These are phyloP conservation scores for Taphrorychus bicolor DNA, from an alignment of 2,888 invertebrate genomes.

Conservation along the genomic window DNA sequence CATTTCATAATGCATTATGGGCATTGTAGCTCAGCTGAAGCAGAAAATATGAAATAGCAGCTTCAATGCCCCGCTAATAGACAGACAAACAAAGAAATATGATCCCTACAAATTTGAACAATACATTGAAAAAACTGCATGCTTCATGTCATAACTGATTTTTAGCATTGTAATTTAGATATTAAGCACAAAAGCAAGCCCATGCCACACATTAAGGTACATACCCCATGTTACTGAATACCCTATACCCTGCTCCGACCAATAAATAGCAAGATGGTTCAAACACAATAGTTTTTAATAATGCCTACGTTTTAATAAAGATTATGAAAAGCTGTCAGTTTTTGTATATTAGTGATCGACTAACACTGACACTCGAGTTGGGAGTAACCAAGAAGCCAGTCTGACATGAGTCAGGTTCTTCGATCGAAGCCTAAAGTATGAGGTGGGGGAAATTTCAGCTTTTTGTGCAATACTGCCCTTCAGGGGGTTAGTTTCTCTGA, in stretches of 20 bases:
- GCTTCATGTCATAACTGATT: constrained; percentile 19
- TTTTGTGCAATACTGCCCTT: constrained; percentile 24
- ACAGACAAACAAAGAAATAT: constrained; percentile 23
- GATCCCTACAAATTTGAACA: constrained; percentile 12
- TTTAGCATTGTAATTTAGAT: constrained; percentile 13
- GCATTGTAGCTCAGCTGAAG: constrained; percentile 28
- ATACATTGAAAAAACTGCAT: constrained; percentile 21
- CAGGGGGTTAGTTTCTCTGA: background rate
- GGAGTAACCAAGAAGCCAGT: constrained; percentile 45
- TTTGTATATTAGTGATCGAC: constrained; percentile 43
- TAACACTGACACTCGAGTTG: constrained; percentile 53
- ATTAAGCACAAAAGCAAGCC: constrained; percentile 18
- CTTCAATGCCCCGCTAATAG: constrained; percentile 19
- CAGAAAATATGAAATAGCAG: constrained; percentile 37
- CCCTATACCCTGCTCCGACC: constrained; percentile 20
- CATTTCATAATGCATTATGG: constrained; percentile 23
- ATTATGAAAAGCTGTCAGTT: constrained; percentile 46
- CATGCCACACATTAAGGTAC: constrained; percentile 38
- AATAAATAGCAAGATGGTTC: constrained; percentile 44
- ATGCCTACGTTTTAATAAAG: constrained; percentile 42
- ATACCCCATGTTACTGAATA: constrained; percentile 45
- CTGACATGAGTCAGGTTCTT: constrained; percentile 47
- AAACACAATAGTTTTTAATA: constrained; percentile 41
- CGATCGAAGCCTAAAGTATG: constrained; percentile 47
- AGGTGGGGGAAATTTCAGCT: constrained; percentile 44